These are phyloP conservation scores for Cyprinodon diabolis DNA, from an alignment of 2,797 vertebrate genomes.

Conservation along the genomic window DNA sequence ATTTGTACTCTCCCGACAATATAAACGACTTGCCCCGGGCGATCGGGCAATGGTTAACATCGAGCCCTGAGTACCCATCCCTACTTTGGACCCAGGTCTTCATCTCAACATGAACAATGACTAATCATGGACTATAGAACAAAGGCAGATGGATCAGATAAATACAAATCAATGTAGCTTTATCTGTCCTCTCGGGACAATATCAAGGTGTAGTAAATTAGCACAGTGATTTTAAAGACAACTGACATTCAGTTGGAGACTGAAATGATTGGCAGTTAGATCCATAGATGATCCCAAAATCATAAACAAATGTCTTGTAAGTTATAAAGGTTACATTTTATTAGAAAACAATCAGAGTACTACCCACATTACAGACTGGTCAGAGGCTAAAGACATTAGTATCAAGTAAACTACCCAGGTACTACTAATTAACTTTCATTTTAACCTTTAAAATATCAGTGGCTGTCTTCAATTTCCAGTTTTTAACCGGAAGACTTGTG, in stretches of 20 bases:
- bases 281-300: neutral
- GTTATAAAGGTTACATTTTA: neutral
- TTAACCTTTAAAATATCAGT: neutral
- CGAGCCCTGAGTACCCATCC: too few relatives aligned
- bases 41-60: too few relatives aligned
- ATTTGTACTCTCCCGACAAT: too few relatives aligned
- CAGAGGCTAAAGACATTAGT: too few relatives aligned
- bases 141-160: neutral
- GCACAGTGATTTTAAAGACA: neutral
- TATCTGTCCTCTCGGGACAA: neutral
- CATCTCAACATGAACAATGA: too few relatives aligned
- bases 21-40: too few relatives aligned
- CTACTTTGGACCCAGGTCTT: too few relatives aligned
- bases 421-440: neutral
- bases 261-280: neutral
- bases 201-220: neutral
- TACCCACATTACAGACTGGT: neutral
- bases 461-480: neutral
- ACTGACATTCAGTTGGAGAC: too few relatives aligned
- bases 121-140: too few relatives aligned
- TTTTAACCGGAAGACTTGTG: too few relatives aligned
- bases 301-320: neutral
- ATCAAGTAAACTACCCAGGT: too few relatives aligned
- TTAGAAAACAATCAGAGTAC: neutral
- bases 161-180: neutral